These are phyloP conservation scores for Leucania comma DNA, from an alignment of 2,888 invertebrate genomes.

Conservation along the genomic window DNA sequence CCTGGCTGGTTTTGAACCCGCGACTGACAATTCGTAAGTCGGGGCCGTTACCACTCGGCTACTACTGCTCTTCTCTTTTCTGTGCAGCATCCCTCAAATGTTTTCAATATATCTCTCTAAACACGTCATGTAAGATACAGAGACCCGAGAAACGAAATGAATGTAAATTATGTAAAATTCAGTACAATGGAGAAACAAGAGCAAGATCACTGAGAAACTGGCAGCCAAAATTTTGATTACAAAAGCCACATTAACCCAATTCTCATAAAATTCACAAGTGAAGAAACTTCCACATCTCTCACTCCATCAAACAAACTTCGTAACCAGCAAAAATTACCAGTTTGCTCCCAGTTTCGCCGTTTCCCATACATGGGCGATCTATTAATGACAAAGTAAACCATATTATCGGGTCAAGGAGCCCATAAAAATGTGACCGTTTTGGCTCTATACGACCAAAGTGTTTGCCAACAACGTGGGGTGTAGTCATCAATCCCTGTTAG, in stretches of 20 bases:
- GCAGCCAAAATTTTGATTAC: conserved; percentile 7
- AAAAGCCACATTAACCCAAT: conserved; percentile 19
- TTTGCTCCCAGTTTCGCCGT: conserved; percentile 25
- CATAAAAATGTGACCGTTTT: conserved; percentile 61
- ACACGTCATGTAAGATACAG: not conserved
- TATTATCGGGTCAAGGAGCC: conserved; percentile 63
- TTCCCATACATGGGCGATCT: conserved; percentile 34
- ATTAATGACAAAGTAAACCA: conserved; percentile 51
- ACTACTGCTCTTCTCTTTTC: no score
- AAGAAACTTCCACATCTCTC: conserved; percentile 19
- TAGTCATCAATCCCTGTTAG: conserved; percentile 61
- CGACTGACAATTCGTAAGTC: no score
- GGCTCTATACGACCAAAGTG: conserved; percentile 52
- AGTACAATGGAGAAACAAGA: not conserved
- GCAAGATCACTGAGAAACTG: not conserved
- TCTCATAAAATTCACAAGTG: not conserved
- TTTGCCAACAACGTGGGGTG: conserved; percentile 62
- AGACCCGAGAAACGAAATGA: not conserved
- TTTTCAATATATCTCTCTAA: no score
- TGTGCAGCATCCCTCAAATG: no score
- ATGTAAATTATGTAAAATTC: not conserved
- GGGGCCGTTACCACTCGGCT: no score
- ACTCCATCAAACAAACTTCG: conserved; percentile 25
- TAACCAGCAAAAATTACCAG: conserved; percentile 40
- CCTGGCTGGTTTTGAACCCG: no score